Evolutionary conservation across 2,888 invertebrate species (phyloP), one percentile per base, ranked within the genome.

Genomic region (Parthenolecanium corni): DNA sequence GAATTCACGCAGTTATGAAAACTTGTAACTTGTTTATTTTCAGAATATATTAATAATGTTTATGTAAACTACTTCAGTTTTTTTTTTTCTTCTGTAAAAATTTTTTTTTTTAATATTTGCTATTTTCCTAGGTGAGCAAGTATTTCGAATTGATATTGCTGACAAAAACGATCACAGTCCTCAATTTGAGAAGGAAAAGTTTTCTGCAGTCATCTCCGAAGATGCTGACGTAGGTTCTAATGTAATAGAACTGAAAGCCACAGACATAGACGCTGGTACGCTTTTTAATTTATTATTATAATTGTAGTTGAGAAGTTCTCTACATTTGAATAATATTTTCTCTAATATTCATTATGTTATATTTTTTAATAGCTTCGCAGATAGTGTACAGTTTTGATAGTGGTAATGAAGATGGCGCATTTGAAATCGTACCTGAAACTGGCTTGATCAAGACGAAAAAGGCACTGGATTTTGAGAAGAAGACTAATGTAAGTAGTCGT

Each of bases 111-210:
- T n/a, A n/a, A n/a, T n/a, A n/a, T n/a, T n/a, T n/a, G n/a, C n/a
- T n/a, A n/a, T 31, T 9, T 31, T 31, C 4, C 9, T 31, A 31
- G 31, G 31, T 31, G 31, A 31, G 69, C 89, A 90, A 74, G 85
- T 85, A 58, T 90, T 94, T 71, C 81, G 86, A 68, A 91, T 96
- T 69, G 86, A 85, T 71, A 93, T 97, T 47, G 91, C 89, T 21
- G 97, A 97, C 75, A 89, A 89, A 72, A 97, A 97, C 73, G 97
- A 97, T 74, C 96, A 97, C 74, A 81, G 84, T 20, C 97, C 97
- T 0, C 82, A 82, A 69, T 97, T 97, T 72, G 84, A 84, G n/a
- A 80, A 86, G 71, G 74, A 79, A 1, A 78, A 81, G 5, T 89
- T 89, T 72, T 77, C 83, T 18, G 86, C 86, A 0, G 83, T 84